phyloP scores from a whole-genome alignment of 1,140 invertebrate species.

The Magallana ariakensis region DNA sequence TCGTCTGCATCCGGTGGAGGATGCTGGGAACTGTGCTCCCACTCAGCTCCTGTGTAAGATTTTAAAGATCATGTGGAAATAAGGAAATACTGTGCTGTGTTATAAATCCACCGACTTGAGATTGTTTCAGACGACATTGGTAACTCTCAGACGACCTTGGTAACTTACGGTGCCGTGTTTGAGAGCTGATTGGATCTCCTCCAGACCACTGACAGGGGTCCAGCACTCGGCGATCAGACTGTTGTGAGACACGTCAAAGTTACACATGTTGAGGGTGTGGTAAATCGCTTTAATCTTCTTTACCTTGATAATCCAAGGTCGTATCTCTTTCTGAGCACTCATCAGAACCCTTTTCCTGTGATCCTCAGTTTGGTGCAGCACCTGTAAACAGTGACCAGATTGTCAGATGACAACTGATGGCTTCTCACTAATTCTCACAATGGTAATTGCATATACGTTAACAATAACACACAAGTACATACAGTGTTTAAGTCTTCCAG shows the following conservation, averaged over 20 bases:
- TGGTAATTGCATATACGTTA: neutral
- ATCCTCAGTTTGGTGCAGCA: conserved; percentile 96
- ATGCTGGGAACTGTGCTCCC: conserved; percentile 96
- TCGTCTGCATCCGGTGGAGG: conserved; percentile 93
- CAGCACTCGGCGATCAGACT: conserved; percentile 99
- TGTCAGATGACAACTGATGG: too few relatives aligned
- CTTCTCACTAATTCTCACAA: too few relatives aligned
- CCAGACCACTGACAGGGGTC: conserved; percentile 94
- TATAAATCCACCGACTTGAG: too few relatives aligned
- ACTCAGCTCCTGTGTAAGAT: conserved; percentile 84
- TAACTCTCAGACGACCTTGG: too few relatives aligned
- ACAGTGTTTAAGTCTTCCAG: conserved; percentile 94
- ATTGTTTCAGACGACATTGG: too few relatives aligned
- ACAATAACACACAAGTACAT: conserved; percentile 45
- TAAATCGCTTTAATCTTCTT: conserved; percentile 90
- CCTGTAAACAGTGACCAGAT: conserved; percentile 64
- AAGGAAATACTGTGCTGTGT: too few relatives aligned
- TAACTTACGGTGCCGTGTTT: conserved; percentile 71
- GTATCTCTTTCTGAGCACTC: conserved; percentile 93
- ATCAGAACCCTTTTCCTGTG: conserved; percentile 95
- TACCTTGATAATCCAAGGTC: conserved; percentile 76
- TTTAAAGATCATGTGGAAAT: neutral
- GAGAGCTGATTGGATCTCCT: conserved; percentile 92
- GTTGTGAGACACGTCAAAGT: conserved; percentile 88
- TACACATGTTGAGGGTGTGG: conserved; percentile 87